phyloP scores from a whole-genome alignment of 2,113 vertebrate species.

The Gambusia holbrooki region DNA sequence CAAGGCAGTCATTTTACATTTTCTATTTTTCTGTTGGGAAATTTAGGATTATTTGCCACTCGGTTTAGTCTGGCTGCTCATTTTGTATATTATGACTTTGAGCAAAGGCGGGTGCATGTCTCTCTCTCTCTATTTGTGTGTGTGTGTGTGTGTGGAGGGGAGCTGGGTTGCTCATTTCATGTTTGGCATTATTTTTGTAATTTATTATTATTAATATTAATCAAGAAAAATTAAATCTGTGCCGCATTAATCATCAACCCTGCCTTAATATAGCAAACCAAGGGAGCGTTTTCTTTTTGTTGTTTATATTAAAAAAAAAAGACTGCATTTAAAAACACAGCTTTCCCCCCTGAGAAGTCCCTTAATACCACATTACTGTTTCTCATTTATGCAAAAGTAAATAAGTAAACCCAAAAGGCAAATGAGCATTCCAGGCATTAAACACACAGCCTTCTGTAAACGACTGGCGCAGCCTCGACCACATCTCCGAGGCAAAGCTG shows the following conservation, averaged over 20 bases:
- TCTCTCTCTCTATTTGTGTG: background rate
- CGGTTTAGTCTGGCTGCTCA: slow-evolving; percentile 60
- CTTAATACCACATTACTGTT: slow-evolving; percentile 79
- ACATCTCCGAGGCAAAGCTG: slow-evolving; percentile 61
- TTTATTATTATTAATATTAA: slow-evolving; percentile 64
- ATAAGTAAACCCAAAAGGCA: slow-evolving; percentile 80
- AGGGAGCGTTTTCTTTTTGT: slow-evolving; percentile 49
- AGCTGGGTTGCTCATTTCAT: slow-evolving; percentile 19
- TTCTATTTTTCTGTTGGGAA: slow-evolving; percentile 67
- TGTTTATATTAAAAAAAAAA: slow-evolving; percentile 25
- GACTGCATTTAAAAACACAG: slow-evolving; percentile 68
- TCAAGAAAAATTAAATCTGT: slow-evolving; percentile 73
- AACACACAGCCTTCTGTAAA: slow-evolving; percentile 81
- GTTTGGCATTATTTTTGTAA: slow-evolving; percentile 59
- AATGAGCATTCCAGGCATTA: slow-evolving; percentile 79
- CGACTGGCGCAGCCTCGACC: slow-evolving; percentile 57
- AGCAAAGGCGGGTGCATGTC: slow-evolving; percentile 29
- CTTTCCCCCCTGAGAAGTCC: slow-evolving; percentile 69
- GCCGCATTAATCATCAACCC: slow-evolving; percentile 68
- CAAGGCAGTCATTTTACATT: slow-evolving; percentile 61
- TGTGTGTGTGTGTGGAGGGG: background rate
- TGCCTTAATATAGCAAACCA: slow-evolving; percentile 66
- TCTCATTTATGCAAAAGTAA: slow-evolving; percentile 81
- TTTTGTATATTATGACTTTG: slow-evolving; percentile 75
- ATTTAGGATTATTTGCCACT: slow-evolving; percentile 64